Percentiles rank a stretch among this genome's conserved stretches.
phyloP scores from a whole-genome alignment of 2,888 invertebrate genomes.

The Tridacna gigas region DNA sequence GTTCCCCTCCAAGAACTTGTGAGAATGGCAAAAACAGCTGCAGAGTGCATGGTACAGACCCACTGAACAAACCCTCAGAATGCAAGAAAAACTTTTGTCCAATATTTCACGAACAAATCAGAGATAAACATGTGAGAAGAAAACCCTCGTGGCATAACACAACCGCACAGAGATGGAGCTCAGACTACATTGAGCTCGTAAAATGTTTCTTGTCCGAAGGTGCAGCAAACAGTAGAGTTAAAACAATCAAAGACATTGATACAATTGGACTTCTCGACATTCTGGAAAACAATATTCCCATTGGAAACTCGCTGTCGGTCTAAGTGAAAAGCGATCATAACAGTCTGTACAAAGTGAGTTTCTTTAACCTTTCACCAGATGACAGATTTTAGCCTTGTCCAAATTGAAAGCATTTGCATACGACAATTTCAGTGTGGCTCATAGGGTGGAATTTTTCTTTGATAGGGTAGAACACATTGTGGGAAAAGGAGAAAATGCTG shows the following conservation, averaged over 20 bases:
- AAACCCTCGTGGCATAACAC: conserved; percentile 9
- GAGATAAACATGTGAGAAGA: background rate
- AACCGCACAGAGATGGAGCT: background rate
- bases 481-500: no score
- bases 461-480: no score
- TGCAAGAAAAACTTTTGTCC: background rate
- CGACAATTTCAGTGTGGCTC: no score
- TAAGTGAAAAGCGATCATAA: no score
- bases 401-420: no score
- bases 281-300: background rate
- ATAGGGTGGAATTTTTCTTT: no score
- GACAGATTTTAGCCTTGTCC: no score
- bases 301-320: background rate
- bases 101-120: background rate
- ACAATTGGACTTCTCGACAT: conserved; percentile 4
- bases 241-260: background rate
- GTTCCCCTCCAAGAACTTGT: background rate
- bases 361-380: no score
- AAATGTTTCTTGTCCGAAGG: background rate
- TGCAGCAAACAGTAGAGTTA: background rate
- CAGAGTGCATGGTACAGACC: background rate
- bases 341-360: no score
- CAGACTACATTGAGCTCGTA: background rate
- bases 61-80: background rate
- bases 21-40: background rate